Evolutionary conservation across 2,113 vertebrate genomes (phyloP), one percentile per base, ranked within the genome.

Genomic region (Hippocampus zosterae): DNA sequence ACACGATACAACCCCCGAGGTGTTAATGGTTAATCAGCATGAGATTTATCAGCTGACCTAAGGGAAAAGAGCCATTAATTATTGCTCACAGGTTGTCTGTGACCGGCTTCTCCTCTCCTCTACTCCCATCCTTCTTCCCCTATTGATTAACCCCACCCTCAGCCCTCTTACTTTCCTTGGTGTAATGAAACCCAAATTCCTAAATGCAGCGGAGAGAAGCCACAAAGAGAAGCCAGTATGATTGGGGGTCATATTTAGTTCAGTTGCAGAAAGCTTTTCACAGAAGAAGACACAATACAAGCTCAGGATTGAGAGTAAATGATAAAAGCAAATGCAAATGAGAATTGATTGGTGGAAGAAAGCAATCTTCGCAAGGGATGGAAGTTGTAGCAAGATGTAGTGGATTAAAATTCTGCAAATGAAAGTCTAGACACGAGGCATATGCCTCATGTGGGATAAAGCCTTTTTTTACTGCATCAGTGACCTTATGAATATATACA

Each of bases 181-280:
- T 71, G 72, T 70, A 68, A 77, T 85, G 81, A 88, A 90, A 88
- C 60, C 78, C 74, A 70, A 44, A 84, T 66, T 61, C 70, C 79
- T 81, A 79, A 86, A 81, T 84, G 76, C 76, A 72, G 75, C 50
- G 21, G 46, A 72, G 70, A 75, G 73, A 73, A 83, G 72, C 80
- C 84, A 78, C 81, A 71, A 69, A 78, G 80, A 73, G 61, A 82
- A 63, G 23, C 41, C 11, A 85, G 5, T 0, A 59, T 29, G 57
- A 56, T 65, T 65, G 70, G 66, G 66, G 75, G 67, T 81, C 70
- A 78, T 61, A 86, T 84, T 85, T 84, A 78, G 73, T 88, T 86
- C 72, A 82, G 55, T 66, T 79, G 62, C 68, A 68, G 74, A 74
- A 81, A 79, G 77, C 74, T 79, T 87, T 81, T 72, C 77, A 76